Evolutionary conservation across 2,888 invertebrate genomes (phyloP).

Genomic region (Heliconius cydno): DNA sequence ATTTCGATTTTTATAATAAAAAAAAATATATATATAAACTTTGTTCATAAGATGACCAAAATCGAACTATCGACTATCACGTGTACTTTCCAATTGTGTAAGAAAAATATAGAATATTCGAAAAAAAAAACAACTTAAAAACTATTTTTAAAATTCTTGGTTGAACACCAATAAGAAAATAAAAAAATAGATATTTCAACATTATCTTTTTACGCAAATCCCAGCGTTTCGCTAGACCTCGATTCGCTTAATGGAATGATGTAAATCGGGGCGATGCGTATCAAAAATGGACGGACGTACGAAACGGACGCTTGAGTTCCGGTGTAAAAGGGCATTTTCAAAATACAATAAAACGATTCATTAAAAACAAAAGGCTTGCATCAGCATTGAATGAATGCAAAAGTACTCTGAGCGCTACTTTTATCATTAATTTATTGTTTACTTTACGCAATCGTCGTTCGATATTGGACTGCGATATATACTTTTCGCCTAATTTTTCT

Average conservation of each 20-base stretch:
- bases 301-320: conserved; percentile 40
- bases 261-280: conserved; percentile 46
- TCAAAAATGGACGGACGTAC: conserved; percentile 46
- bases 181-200: conserved; percentile 5
- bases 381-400: not conserved
- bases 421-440: not conserved
- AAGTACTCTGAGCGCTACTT: not conserved
- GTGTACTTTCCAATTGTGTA: no score
- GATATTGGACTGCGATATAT: no score
- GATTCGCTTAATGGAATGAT: conserved; percentile 38
- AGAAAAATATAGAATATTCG: no score
- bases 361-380: conserved; percentile 22
- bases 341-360: conserved; percentile 22
- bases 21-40: no score
- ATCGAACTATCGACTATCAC: no score
- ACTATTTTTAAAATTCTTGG: not conserved
- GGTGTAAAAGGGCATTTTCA: conserved; percentile 30
- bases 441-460: not conserved
- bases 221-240: conserved; percentile 35
- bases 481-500: not conserved
- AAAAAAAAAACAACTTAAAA: not conserved
- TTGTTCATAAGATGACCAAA: no score
- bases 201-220: conserved; percentile 14
- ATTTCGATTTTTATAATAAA: no score
- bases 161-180: not conserved